These are phyloP conservation scores for Marisa cornuarietis DNA, from an alignment of 1,140 invertebrate species.

Conservation along the genomic window DNA sequence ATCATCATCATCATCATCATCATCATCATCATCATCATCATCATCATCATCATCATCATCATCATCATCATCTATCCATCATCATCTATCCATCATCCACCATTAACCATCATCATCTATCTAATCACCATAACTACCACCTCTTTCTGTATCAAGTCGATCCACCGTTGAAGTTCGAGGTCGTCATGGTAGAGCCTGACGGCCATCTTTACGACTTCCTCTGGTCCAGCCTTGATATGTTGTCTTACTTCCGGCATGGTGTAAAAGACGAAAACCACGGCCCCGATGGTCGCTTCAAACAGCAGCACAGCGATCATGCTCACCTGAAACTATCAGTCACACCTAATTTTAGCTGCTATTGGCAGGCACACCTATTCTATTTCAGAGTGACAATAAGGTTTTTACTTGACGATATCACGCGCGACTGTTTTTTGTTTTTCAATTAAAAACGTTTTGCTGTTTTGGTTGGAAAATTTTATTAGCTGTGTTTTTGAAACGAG, in stretches of 20 bases:
- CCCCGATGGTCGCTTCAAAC: constrained; percentile 86
- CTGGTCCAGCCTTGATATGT: constrained; percentile 72
- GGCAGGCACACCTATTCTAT: no score
- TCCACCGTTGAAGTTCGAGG: constrained; percentile 88
- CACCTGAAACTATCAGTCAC: constrained; percentile 78
- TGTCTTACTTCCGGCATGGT: constrained; percentile 27
- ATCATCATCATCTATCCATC: not conserved
- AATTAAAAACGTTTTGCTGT: no score
- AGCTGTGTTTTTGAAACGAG: no score
- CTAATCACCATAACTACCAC: constrained; percentile 63
- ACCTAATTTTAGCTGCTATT: not conserved
- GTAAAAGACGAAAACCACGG: constrained; percentile 81
- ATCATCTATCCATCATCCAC: not conserved
- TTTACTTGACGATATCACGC: no score
- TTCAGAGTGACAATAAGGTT: no score
- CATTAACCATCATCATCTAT: no score
- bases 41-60: not conserved
- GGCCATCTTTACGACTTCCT: constrained; percentile 84
- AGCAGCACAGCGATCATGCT: constrained; percentile 87
- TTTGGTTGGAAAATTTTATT: no score
- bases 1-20: not conserved
- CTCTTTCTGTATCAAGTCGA: constrained; percentile 92
- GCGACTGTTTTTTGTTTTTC: no score
- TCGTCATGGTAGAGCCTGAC: constrained; percentile 90
- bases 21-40: not conserved